A percentile compares a stretch with the other conserved stretches of the same genome.
These are phyloP conservation scores for Gortyna flavago DNA, from an alignment of 2,888 invertebrate species.

Conservation along the genomic window DNA sequence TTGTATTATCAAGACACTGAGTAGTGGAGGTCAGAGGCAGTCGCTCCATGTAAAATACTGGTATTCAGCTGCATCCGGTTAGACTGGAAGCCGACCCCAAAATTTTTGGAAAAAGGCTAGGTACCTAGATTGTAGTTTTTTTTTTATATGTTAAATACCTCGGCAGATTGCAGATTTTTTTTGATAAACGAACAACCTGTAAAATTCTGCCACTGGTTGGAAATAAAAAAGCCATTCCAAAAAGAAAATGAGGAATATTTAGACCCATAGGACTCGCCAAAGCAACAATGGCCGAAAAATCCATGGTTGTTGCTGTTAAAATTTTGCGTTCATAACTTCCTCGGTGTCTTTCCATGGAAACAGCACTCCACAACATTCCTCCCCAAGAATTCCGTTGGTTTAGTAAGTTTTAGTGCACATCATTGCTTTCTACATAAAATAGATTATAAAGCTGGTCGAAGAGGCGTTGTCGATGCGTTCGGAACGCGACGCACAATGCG, in stretches of 20 bases:
- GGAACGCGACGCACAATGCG: slow-evolving; percentile 75
- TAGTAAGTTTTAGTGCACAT: slow-evolving; percentile 57
- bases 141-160: no score
- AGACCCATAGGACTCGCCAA: neutral
- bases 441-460: slow-evolving; percentile 72
- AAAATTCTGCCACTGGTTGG: neutral
- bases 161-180: no score
- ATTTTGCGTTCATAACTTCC: slow-evolving; percentile 22
- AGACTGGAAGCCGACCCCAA: no score
- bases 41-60: no score
- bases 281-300: neutral
- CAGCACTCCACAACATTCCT: slow-evolving; percentile 35
- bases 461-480: slow-evolving; percentile 67
- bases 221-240: neutral
- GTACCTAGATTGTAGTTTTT: no score
- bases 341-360: neutral
- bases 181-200: neutral
- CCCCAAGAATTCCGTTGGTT: slow-evolving; percentile 52
- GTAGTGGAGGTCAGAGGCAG: no score
- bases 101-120: no score
- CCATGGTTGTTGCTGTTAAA: neutral
- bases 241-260: neutral
- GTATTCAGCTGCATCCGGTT: no score
- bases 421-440: slow-evolving; percentile 71
- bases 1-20: no score